Evolutionary conservation across 2,797 vertebrate genomes (phyloP), one percentile per base, ranked within the genome.

Genomic region (Fringilla coelebs): DNA sequence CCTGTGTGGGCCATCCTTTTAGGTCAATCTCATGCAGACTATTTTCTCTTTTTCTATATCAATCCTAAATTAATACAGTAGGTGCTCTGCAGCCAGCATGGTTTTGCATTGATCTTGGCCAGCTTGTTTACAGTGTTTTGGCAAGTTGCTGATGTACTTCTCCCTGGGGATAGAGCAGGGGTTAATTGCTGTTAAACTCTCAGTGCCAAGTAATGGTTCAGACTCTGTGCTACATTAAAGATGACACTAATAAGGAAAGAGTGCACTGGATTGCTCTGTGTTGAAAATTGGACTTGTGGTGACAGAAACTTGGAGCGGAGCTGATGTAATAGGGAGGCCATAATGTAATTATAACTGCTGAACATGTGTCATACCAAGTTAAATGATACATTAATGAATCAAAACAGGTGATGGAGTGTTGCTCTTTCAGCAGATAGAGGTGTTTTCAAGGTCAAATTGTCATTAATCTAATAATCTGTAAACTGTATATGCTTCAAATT

Each of bases 171-270:
- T 93, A 94, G 97, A 97, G 97, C 97, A 98, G 98, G 98, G 98
- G 98, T 99, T 99, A 98, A 99, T 99, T 98, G 98, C 98, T 98
- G 98, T 98, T 98, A 98, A 98, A 98, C 98, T 98, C 97, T 97
- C 97, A 98, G 98, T 98, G 98, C 98, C 98, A 98, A 98, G 98
- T 97, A 97, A 98, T 98, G 98, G 97, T 97, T 98, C 97, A 97
- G 97, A 97, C 98, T 98, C 96, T 97, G 97, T 98, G 98, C 98
- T 98, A 98, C 98, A 98, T 98, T 98, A 98, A 98, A 98, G 98
- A 98, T 98, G 98, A 98, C 98, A 98, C 98, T 98, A 98, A 99
- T 98, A 98, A 98, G 98, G 97, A 98, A 98, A 98, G 97, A 98
- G 97, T 97, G 97, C 97, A 94, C 97, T 97, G 98, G 97, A 98